Evolutionary conservation across 37 sponge, comb jelly and placozoan genomes (phyloP), one percentile per base, ranked within the genome.

Genomic region (Aplysina aerophoba): DNA sequence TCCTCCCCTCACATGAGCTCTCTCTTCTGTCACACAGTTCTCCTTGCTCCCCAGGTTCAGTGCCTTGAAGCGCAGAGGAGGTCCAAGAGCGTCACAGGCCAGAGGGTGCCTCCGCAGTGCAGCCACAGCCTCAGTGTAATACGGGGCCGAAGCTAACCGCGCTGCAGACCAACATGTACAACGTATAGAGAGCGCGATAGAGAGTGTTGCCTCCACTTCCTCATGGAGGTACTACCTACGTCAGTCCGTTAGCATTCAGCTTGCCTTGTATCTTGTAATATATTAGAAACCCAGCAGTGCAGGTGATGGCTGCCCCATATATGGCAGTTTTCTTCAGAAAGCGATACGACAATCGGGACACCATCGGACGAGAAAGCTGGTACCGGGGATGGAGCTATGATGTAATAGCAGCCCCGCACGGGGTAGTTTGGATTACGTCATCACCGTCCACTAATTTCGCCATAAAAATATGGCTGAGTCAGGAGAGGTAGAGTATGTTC

Each of bases 261-360:
- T 84, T 74, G 88, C 92, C 79, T 66, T 92, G 89, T 35, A 88
- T 88, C 4, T 85, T 71, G 69, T 88, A 92, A 62, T 88, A 92
- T 35, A 92, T 54, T 25, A 92, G 63, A 1, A 64, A 73, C 38
- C 89, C 85, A 12, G 89, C 92, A 74, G 92, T n/a, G 22, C 80
- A 85, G 6, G 92, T 88, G 0, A 88, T 19, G 0, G 81, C 82
- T 28, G 92, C 88, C 78, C 92, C 92, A 85, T 88, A 91, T 62
- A 62, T 28, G 64, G 64, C 64, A 27, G 28, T 27, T 53, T 83
- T 92, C 83, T 83, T 59, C 30, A 91, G 72, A 55, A 64, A 62
- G 30, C 85, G 81, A 12, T 36, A 72, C 24, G 91, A 91, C 2
- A 90, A 2, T 37, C 38, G 28, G 8, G 50, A 44, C 50, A 44